Conservation (phyloP, 2,797 vertebrate species). For the Avahi laniger region DNA sequence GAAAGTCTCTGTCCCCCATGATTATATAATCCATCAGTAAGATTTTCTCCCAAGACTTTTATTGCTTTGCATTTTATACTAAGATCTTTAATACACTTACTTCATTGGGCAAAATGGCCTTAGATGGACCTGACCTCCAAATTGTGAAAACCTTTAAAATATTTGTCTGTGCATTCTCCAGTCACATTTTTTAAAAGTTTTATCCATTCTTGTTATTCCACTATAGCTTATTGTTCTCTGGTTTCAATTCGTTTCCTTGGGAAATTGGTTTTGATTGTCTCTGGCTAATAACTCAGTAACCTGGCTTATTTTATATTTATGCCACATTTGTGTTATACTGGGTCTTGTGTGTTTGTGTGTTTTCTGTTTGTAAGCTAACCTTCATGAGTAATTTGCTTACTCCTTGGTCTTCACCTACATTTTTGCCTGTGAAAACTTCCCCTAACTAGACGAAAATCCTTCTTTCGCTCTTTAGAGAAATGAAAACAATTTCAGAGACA, state of each 20-base stretch:
- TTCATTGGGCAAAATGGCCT: neutral
- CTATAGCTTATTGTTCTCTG: neutral
- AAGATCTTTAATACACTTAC: neutral
- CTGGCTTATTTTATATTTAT: neutral
- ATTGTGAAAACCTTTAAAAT: neutral
- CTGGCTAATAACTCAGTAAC: neutral
- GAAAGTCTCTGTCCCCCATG: neutral
- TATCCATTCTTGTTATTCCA: neutral
- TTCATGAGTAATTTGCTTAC: neutral
- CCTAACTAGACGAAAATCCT: neutral
- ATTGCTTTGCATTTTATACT: neutral
- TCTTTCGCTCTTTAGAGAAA: neutral
- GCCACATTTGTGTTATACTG: neutral
- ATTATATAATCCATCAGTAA: neutral
- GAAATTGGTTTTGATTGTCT: slow-evolving; percentile 14
- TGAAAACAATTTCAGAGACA: neutral
- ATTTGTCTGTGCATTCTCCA: neutral
- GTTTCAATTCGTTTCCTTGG: neutral
- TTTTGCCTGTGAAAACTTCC: neutral
- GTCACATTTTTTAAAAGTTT: neutral
- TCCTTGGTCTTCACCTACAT: neutral
- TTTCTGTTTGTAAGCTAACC: neutral
- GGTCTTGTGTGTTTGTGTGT: neutral
- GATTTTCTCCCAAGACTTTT: neutral
- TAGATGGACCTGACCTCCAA: neutral